Conservation (phyloP, 2,797 vertebrate genomes). For the Micromesistius poutassou region DNA sequence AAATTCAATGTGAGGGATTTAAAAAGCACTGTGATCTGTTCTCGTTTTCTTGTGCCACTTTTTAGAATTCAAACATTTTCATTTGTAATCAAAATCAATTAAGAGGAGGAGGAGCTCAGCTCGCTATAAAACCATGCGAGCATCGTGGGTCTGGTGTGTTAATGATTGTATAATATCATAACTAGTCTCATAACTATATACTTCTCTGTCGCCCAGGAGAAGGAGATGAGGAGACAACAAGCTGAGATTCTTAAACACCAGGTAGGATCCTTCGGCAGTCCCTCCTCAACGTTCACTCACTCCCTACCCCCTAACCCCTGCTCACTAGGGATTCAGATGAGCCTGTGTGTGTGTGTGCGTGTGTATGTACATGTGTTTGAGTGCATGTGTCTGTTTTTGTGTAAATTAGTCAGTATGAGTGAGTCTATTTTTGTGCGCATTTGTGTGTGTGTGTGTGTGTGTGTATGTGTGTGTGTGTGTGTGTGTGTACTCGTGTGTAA, state of each 20-base stretch:
- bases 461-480: too few species aligned
- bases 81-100: too few species aligned
- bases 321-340: neutral
- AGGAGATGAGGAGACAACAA: constrained; percentile 95
- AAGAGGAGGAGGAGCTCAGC: too few species aligned
- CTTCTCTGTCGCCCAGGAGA: constrained; percentile 77
- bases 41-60: neutral
- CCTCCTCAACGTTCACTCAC: constrained; percentile 49
- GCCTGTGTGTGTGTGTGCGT: constrained; percentile 15
- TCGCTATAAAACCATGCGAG: too few species aligned
- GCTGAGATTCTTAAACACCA: constrained; percentile 98
- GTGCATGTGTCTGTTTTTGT: constrained; percentile 22
- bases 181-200: neutral
- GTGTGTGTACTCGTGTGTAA: too few species aligned
- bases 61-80: neutral
- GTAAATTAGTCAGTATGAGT: constrained; percentile 22
- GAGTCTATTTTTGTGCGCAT: constrained; percentile 9
- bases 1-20: too few species aligned
- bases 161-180: too few species aligned
- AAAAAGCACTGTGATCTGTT: neutral
- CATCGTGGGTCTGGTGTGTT: too few species aligned
- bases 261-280: constrained; percentile 70
- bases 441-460: neutral
- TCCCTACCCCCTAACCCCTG: constrained; percentile 38
- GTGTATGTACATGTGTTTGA: constrained; percentile 18